Evolutionary conservation across 2,888 invertebrate genomes (phyloP).

Genomic region (Polyploca ridens): DNA sequence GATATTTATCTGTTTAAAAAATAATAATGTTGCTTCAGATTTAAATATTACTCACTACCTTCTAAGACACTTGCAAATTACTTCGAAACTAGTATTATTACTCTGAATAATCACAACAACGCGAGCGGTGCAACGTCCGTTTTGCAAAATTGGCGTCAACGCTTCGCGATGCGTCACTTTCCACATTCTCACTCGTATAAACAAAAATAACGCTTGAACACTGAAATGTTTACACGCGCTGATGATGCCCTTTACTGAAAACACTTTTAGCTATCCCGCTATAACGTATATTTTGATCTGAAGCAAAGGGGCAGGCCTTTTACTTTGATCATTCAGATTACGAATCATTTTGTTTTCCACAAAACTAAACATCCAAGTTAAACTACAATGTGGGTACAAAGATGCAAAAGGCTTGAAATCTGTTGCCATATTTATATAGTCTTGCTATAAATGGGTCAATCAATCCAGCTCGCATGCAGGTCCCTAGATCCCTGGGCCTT

Average conservation of each 20-base stretch:
- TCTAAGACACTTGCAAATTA: conserved; percentile 8
- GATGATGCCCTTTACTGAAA: not conserved
- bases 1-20: not conserved
- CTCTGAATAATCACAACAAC: conserved; percentile 20
- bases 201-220: conserved; percentile 61
- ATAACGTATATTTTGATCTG: not conserved
- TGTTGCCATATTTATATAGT: not conserved
- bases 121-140: conserved; percentile 33
- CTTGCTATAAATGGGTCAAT: conserved; percentile 1
- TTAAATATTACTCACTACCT: not conserved
- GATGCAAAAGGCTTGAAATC: not conserved
- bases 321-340: not conserved
- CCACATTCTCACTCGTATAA: conserved; percentile 55
- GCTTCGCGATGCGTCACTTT: conserved; percentile 56
- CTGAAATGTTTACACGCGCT: conserved; percentile 15
- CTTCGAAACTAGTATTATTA: conserved; percentile 24
- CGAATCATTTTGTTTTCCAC: not conserved
- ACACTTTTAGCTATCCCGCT: conserved; percentile 9
- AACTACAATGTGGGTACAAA: not conserved
- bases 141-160: conserved; percentile 60
- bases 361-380: not conserved
- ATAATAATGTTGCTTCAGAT: too few relatives aligned
- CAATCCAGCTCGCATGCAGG: not conserved
- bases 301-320: not conserved
- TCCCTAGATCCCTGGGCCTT: conserved; percentile 6